Evolutionary conservation across 2,113 vertebrate species (phyloP).

Genomic region (Callocephalon fimbriatum): DNA sequence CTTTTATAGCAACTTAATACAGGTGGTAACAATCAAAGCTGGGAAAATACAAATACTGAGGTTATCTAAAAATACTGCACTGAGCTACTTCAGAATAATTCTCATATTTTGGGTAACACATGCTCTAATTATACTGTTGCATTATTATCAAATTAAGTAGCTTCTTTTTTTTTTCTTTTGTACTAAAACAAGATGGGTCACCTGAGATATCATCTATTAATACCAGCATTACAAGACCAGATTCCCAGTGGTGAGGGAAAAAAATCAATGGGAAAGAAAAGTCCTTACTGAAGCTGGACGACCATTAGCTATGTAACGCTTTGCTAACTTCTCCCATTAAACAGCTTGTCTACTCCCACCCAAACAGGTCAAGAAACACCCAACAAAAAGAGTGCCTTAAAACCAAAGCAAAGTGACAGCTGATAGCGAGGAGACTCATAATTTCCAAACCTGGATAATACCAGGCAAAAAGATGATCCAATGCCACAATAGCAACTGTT

Average conservation of each 20-base stretch:
- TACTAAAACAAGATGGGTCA: conserved; percentile 41
- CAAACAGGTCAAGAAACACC: not conserved
- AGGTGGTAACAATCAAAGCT: not conserved
- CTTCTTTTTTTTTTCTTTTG: not conserved
- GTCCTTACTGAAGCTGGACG: not conserved
- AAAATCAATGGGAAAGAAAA: conserved; percentile 12
- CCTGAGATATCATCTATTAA: conserved; percentile 25
- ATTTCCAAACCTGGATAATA: not conserved
- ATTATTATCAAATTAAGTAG: conserved; percentile 42
- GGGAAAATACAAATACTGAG: conserved; percentile 31
- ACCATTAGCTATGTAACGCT: not conserved
- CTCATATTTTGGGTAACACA: conserved; percentile 25
- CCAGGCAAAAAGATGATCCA: not conserved
- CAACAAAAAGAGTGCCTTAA: not conserved
- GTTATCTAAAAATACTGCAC: conserved; percentile 52
- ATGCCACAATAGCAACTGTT: not conserved
- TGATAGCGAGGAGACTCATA: not conserved
- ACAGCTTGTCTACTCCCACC: not conserved
- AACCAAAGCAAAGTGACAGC: not conserved
- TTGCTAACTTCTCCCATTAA: not conserved
- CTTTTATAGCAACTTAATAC: not conserved
- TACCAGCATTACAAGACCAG: not conserved
- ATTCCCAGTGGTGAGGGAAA: not conserved
- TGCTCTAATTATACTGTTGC: conserved; percentile 41
- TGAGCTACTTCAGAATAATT: conserved; percentile 49